Conservation (phyloP, 2,888 invertebrate species). For the Eilema sororculum region DNA sequence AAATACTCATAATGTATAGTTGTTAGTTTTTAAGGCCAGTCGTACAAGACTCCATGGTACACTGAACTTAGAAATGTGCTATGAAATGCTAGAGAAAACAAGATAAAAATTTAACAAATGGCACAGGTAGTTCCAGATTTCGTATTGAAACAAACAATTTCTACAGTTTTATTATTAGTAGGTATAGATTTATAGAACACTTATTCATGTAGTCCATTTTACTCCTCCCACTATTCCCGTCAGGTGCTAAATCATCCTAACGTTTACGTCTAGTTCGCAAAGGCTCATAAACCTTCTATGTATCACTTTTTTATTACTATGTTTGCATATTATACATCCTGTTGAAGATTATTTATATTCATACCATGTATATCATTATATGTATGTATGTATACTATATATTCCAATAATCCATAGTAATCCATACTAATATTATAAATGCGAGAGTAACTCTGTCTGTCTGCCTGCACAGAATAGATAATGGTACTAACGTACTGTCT, state of each 20-base stretch:
- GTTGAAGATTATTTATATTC: neutral
- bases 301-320: neutral
- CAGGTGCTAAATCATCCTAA: neutral
- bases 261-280: neutral
- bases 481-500: too few relatives aligned
- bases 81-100: neutral
- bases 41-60: too few relatives aligned
- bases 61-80: too few relatives aligned
- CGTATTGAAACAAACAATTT: neutral
- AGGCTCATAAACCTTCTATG: constrained; percentile 2
- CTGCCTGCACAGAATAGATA: too few relatives aligned
- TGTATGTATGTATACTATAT: too few relatives aligned
- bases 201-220: neutral
- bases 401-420: too few relatives aligned
- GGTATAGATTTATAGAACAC: neutral
- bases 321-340: neutral
- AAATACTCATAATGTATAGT: too few relatives aligned
- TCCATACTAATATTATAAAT: too few relatives aligned
- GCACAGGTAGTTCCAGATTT: neutral
- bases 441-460: too few relatives aligned
- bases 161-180: neutral
- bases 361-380: too few relatives aligned
- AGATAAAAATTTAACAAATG: neutral
- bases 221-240: neutral
- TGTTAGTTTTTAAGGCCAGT: too few relatives aligned